A percentile compares a stretch with the other conserved stretches of the same genome.
Evolutionary conservation across 2,113 vertebrate genomes (phyloP).

Genomic region (Ailurus styani): DNA sequence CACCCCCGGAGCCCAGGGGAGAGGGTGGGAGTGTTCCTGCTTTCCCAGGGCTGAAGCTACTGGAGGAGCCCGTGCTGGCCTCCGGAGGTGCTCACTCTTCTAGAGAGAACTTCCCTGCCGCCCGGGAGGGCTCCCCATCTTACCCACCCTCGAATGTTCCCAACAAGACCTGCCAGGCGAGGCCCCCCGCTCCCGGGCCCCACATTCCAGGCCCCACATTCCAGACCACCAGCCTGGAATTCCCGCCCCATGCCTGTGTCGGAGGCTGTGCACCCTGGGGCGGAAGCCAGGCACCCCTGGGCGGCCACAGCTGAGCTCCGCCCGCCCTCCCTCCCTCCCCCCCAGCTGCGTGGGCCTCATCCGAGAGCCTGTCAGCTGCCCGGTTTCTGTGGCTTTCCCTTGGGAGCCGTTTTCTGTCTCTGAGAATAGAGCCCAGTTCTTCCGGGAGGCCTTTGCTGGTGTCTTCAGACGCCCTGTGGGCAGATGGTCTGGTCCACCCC

Average conservation of each 20-base stretch:
- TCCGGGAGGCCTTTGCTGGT: background rate
- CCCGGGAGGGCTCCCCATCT: background rate
- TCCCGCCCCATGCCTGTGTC: background rate
- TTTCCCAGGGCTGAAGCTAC: background rate
- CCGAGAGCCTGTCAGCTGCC: background rate
- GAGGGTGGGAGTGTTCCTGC: background rate
- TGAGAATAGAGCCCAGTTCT: background rate
- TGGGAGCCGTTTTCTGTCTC: background rate
- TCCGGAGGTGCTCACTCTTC: background rate
- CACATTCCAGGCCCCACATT: background rate
- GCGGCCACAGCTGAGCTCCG: background rate
- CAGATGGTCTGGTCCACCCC: accelerated
- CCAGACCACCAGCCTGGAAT: background rate
- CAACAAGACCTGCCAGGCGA: background rate
- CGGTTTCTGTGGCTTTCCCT: background rate
- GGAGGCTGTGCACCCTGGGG: too few relatives aligned
- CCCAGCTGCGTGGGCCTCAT: accelerated
- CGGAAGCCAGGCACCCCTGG: background rate
- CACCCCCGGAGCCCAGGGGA: background rate
- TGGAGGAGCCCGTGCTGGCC: background rate
- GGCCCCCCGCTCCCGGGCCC: background rate
- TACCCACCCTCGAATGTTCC: background rate
- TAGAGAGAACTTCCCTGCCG: background rate
- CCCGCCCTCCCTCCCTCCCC: background rate
- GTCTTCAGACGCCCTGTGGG: background rate